Conservation (phyloP, 2,888 invertebrate genomes). For the Lysandra coridon region DNA sequence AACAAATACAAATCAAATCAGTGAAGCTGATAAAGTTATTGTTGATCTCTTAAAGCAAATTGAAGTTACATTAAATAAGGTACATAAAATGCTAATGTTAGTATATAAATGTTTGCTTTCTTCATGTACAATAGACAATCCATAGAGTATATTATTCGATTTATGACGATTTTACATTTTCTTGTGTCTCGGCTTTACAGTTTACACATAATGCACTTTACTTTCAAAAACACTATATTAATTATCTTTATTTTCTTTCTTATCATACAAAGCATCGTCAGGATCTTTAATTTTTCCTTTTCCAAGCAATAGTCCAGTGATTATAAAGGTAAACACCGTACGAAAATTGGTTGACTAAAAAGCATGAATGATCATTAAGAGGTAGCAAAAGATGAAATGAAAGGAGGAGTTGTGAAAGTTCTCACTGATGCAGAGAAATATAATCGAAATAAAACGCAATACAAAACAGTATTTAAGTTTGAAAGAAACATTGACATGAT, state of each 20-base stretch:
- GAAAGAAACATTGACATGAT: no score
- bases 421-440: no score
- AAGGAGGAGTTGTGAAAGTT: background rate
- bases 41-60: background rate
- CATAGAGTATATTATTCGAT: background rate
- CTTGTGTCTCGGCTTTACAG: background rate
- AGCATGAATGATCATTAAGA: background rate
- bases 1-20: background rate
- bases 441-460: no score
- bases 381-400: background rate
- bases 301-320: constrained; percentile 48
- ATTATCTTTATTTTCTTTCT: constrained; percentile 27
- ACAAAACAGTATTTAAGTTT: no score
- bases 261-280: constrained; percentile 9
- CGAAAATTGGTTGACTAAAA: constrained; percentile 9
- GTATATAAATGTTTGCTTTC: background rate
- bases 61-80: background rate
- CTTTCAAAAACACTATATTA: background rate
- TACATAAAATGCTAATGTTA: background rate
- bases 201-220: background rate
- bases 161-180: no score
- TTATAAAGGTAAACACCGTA: constrained; percentile 57
- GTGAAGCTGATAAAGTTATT: background rate
- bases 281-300: constrained; percentile 38
- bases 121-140: background rate